Evolutionary conservation across 2,113 vertebrate species (phyloP).

Genomic region (Oreochromis tanganicae): DNA sequence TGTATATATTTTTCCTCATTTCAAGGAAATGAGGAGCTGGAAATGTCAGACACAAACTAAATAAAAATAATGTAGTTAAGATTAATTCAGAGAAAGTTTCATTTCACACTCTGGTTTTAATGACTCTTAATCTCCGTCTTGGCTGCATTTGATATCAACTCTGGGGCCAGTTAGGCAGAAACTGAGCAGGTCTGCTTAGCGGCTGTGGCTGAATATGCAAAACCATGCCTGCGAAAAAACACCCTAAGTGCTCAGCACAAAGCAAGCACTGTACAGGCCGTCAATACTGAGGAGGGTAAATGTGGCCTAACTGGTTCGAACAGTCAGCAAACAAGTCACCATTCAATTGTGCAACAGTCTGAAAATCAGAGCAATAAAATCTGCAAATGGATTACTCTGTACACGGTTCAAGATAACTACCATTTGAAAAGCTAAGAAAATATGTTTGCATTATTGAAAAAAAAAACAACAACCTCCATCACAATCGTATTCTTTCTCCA

Average conservation of each 20-base stretch:
- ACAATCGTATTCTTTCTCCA: not conserved
- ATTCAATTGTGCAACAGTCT: slow-evolving; percentile 41
- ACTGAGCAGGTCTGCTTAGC: not conserved
- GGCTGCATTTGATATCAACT: not conserved
- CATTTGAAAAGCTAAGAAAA: not conserved
- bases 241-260: not conserved
- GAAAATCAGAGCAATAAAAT: slow-evolving; percentile 6
- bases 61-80: not conserved
- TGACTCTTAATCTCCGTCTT: not conserved
- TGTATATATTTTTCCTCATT: not conserved
- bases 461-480: not conserved
- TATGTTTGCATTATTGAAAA: not conserved
- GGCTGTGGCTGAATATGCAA: not conserved
- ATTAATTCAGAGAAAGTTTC: not conserved
- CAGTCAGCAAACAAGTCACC: slow-evolving; percentile 8
- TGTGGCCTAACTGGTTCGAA: slow-evolving; percentile 53
- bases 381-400: not conserved
- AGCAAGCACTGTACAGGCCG: not conserved
- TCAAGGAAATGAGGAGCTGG: not conserved
- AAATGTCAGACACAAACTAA: not conserved
- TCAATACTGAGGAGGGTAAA: not conserved
- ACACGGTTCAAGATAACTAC: not conserved
- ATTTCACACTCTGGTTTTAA: not conserved
- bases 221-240: not conserved
- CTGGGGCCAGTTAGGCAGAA: not conserved